Base-by-base conservation (phyloP, 2,797 vertebrate species). In the Antennarius maculatus region DNA sequence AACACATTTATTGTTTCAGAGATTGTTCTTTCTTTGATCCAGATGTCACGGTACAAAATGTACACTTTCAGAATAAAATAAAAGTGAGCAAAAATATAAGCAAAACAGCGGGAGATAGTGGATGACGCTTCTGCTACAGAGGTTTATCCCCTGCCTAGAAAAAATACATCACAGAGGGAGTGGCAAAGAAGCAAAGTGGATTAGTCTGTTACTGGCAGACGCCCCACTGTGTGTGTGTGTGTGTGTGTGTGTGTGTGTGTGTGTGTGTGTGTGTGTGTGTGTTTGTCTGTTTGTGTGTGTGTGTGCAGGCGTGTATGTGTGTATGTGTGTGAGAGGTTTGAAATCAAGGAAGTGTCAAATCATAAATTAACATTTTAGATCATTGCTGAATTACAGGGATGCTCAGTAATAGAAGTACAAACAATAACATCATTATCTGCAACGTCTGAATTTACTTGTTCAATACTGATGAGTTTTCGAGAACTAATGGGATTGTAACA, bases 321-420 rank as follows among this genome's bases (percentile, higher is more conserved):
- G 37, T 39, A 7, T 9, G 37, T 34, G 31, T 53, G 27, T 59
- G n/a, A 23, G 16, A 54, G 28, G 42, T 62, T 58, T 81, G 64
- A 86, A 82, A 79, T 87, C 75, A 80, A 81, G 57, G 69, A 87
- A 71, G 70, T 73, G 73, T 54, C 51, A 69, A 69, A 70, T 81
- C 83, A 88, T 85, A 74, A 83, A 84, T 72, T 77, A 63, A 80
- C 64, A 84, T 75, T 70, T 81, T 73, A 84, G 70, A 74, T 85
- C 67, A 73, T 66, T 0, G 18, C 34, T 54, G 66, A 78, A 63
- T 75, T 17, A 13, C 54, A 61, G 60, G 54, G 69, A 71, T 53
- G 57, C 61, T 70, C 68, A 16, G 71, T 76, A 71, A 79, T 64
- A 77, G 28, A 72, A 66, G 66, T 51, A 28, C 34, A 47, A 65